Evolutionary conservation across 2,113 vertebrate species (phyloP).

Genomic region (Paratilapia polleni): DNA sequence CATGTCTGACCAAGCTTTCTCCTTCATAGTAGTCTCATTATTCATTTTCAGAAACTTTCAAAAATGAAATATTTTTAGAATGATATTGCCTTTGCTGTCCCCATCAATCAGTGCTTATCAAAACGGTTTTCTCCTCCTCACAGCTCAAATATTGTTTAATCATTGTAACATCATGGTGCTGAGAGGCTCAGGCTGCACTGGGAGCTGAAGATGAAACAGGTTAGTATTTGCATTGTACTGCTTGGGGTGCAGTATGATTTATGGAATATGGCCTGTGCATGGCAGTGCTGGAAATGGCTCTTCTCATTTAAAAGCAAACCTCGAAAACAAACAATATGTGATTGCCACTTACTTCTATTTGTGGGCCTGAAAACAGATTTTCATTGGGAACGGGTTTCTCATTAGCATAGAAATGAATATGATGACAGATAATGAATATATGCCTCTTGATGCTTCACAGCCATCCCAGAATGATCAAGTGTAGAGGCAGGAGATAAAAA

Average conservation of each 20-base stretch:
- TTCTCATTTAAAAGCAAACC: constrained; percentile 73
- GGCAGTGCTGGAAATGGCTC: constrained; percentile 67
- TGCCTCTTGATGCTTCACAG: constrained; percentile 76
- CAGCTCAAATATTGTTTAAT: constrained; percentile 54
- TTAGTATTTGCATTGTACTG: constrained; percentile 50
- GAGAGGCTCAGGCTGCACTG: constrained; percentile 9
- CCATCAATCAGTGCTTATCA: constrained; percentile 67
- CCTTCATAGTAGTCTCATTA: constrained; percentile 47
- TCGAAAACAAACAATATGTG: constrained; percentile 74
- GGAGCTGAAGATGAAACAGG: constrained; percentile 50
- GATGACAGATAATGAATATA: constrained; percentile 85
- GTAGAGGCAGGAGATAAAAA: constrained; percentile 29
- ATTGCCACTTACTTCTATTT: constrained; percentile 81
- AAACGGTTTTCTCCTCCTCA: constrained; percentile 29
- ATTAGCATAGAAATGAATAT: constrained; percentile 87
- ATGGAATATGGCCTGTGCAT: constrained; percentile 53
- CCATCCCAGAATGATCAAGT: constrained; percentile 68
- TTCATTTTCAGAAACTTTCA: constrained; percentile 53
- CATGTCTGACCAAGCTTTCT: neutral
- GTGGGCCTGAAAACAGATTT: constrained; percentile 76
- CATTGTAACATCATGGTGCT: constrained; percentile 26
- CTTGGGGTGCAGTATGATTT: constrained; percentile 65
- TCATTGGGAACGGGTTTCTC: constrained; percentile 72
- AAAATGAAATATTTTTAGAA: constrained; percentile 46
- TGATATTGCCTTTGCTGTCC: constrained; percentile 50